A percentile compares a stretch with the other conserved stretches of the same genome.
Conservation (phyloP, 2,888 invertebrate species). For the Timema podura region DNA sequence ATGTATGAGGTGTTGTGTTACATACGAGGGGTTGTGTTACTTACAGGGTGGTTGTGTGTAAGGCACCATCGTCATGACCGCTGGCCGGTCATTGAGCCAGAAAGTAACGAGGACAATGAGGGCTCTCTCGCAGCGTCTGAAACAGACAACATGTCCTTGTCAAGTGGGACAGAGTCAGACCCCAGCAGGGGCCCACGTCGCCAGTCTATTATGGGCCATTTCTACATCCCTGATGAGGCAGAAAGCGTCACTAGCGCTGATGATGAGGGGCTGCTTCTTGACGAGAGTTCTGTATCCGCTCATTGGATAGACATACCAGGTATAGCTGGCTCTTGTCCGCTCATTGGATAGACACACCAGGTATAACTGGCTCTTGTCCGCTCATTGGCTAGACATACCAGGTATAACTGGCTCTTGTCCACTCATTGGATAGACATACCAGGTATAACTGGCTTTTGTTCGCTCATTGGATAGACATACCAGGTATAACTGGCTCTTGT, state of each 20-base stretch:
- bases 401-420: too few relatives aligned
- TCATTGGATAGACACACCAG: too few relatives aligned
- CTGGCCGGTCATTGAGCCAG: constrained; percentile 65
- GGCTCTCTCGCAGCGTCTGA: constrained; percentile 6
- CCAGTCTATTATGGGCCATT: constrained; percentile 12
- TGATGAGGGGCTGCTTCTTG: constrained; percentile 21
- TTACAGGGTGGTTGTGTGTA: constrained; percentile 67
- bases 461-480: too few relatives aligned
- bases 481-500: too few relatives aligned
- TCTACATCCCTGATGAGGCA: constrained; percentile 30
- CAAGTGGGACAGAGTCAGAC: constrained; percentile 20
- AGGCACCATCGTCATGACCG: constrained; percentile 71
- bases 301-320: constrained; percentile 13
- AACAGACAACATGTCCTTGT: constrained; percentile 17
- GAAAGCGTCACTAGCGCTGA: constrained; percentile 19
- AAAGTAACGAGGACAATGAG: constrained; percentile 45
- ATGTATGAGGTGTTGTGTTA: too few relatives aligned
- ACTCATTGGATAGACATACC: too few relatives aligned
- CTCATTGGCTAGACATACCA: too few relatives aligned
- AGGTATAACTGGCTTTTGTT: too few relatives aligned
- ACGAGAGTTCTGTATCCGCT: constrained; percentile 11
- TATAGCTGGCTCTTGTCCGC: neutral
- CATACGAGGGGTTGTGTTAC: neutral
- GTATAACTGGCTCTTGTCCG: too few relatives aligned
- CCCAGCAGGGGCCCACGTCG: neutral